Base-by-base conservation (phyloP, 1,140 invertebrate species). In the Augochlora pura region DNA sequence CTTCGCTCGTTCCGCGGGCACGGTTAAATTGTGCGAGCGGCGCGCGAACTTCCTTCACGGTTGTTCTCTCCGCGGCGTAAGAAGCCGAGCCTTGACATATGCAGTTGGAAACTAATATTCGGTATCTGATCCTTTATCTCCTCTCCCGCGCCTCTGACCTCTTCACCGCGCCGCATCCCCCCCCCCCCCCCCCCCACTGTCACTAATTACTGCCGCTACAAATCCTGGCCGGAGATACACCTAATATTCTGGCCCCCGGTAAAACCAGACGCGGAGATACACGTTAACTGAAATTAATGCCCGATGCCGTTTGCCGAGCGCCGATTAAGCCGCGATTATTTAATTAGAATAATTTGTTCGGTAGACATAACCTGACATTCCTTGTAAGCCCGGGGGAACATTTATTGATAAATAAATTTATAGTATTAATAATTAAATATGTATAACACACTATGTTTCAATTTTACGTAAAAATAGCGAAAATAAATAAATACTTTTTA, bases 41-140 rank as follows among this genome's bases (percentile, higher is more conserved):
- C 49, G 18, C 49, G 46, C 49, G 16, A 75, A 32, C 66, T 75
- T 21, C 54, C 10, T 12, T 9, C 32, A 1, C 42, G 63, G n/a
- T 54, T 21, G 46, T 52, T 66, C 32, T n/a, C n/a, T n/a, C n/a
- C 32, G 3, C 23, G 10, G 21, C 12, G 72, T 54, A 74, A 74
- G 72, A 66, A 74, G 27, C 27, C 10, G 16, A 10, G n/a, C 64
- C 62, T 54, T 74, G 60, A 74, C 62, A 23, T 65, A n/a, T 65
- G 27, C n/a, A 74, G 62, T 74, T 74, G 23, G 63, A 67, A 75
- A 75, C 63, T 67, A 57, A 75, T 66, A 75, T 67, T 66, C 72
- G 32, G 27, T 67, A 32, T 27, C 63, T 57, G 49, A 49, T 66
- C 63, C 49, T 66, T 74, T 63, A 74, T 74, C 72, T 74, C 16